Percentiles rank a stretch among this genome's conserved stretches.
phyloP scores from a whole-genome alignment of 2,113 vertebrate species.

The Trinectes maculatus region DNA sequence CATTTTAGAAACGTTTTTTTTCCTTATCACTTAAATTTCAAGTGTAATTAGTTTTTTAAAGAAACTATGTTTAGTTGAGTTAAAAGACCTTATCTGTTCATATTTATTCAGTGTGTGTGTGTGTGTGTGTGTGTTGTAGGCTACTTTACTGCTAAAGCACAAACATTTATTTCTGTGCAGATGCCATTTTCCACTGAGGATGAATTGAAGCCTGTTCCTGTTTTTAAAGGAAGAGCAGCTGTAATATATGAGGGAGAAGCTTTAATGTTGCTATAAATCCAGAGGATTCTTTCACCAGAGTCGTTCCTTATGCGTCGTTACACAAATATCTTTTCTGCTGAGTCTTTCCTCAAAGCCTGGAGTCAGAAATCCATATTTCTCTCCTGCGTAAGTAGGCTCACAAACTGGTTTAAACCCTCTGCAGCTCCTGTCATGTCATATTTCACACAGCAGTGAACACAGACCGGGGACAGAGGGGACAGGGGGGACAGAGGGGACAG shows the following conservation, averaged over 20 bases:
- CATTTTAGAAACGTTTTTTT: too few relatives aligned
- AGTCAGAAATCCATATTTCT: conserved; percentile 71
- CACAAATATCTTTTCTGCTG: conserved; percentile 50
- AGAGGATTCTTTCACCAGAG: neutral
- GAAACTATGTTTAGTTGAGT: too few relatives aligned
- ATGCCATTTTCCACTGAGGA: too few relatives aligned
- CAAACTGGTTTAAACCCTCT: conserved; percentile 69
- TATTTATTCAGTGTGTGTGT: too few relatives aligned
- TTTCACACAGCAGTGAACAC: conserved; percentile 70
- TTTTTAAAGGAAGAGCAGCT: too few relatives aligned
- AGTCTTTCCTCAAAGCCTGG: conserved; percentile 50
- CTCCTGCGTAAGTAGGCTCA: conserved; percentile 66
- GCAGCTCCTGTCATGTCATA: conserved; percentile 69
- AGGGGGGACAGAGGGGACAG: too few relatives aligned
- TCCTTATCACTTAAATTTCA: too few relatives aligned
- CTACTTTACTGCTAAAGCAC: neutral
- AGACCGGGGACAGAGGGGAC: conserved; percentile 57
- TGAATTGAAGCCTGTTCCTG: too few relatives aligned
- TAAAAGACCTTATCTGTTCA: too few relatives aligned
- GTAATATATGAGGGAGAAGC: neutral
- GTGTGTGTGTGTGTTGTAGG: too few relatives aligned
- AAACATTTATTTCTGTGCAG: neutral
- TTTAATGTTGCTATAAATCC: conserved; percentile 20
- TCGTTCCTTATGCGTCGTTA: conserved; percentile 30
- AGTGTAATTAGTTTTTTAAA: too few relatives aligned